Conservation (phyloP, 2,888 invertebrate species). For the Chymomyza caudatula region DNA sequence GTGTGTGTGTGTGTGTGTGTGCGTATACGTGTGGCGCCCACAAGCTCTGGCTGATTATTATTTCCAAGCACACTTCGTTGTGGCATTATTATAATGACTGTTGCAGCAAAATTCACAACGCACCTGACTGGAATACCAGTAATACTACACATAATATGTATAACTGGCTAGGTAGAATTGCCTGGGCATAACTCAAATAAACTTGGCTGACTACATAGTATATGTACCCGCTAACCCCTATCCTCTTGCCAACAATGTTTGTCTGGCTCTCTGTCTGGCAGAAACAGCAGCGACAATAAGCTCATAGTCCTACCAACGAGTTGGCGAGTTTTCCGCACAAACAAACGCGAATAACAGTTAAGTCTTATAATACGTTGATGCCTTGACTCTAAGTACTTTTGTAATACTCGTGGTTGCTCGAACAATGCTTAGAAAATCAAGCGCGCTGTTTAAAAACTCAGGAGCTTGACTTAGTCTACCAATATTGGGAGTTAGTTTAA, state of each 20-base stretch:
- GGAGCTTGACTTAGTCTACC: too few species aligned
- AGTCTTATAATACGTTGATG: neutral
- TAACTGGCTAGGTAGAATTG: neutral
- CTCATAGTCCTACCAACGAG: neutral
- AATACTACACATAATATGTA: neutral
- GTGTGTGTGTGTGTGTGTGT: neutral
- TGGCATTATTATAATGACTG: constrained; percentile 75
- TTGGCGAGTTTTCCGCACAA: neutral
- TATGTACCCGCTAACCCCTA: neutral
- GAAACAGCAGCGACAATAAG: neutral
- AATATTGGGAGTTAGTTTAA: too few species aligned
- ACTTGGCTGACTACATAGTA: neutral
- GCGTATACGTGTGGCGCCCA: neutral
- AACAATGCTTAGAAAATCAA: too few species aligned
- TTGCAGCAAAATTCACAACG: constrained; percentile 74
- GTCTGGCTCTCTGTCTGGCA: neutral
- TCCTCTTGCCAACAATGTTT: neutral
- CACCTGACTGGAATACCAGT: constrained; percentile 56
- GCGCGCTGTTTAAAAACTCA: too few species aligned
- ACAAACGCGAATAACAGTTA: neutral
- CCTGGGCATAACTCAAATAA: neutral
- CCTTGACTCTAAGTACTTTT: neutral
- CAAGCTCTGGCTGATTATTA: constrained; percentile 56
- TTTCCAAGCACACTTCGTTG: constrained; percentile 74
- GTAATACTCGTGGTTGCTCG: neutral